phyloP scores from a whole-genome alignment of 2,888 invertebrate genomes.

The Erebia epiphron region DNA sequence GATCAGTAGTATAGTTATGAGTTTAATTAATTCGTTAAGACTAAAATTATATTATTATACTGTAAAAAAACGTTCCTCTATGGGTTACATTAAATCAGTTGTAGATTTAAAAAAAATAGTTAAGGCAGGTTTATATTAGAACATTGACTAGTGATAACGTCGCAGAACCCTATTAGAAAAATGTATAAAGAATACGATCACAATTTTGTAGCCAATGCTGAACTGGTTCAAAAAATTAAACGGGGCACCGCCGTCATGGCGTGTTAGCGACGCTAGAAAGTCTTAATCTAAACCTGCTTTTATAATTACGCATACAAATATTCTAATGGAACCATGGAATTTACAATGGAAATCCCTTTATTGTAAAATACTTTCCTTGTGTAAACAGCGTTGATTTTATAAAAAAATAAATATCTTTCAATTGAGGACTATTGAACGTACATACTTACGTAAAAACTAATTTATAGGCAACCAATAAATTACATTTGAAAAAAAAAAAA shows the following conservation, averaged over 20 bases:
- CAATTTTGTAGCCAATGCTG: not conserved
- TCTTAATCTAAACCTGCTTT: not conserved
- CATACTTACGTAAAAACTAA: constrained; percentile 10
- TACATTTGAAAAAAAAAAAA: constrained; percentile 4
- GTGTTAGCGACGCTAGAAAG: not conserved
- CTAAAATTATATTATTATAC: constrained; percentile 45
- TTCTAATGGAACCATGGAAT: not conserved
- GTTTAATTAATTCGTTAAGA: constrained; percentile 46
- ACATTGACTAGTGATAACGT: not conserved
- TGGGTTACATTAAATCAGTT: constrained; percentile 39
- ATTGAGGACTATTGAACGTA: not conserved
- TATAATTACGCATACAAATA: constrained; percentile 32
- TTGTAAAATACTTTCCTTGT: constrained; percentile 18
- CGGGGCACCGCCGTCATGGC: not conserved
- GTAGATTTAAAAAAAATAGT: constrained; percentile 36
- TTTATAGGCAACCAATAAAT: constrained; percentile 9
- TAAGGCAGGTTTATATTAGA: not conserved
- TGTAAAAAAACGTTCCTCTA: constrained; percentile 54
- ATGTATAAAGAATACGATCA: not conserved
- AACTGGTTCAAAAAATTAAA: not conserved
- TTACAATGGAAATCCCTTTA: constrained; percentile 26
- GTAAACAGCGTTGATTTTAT: constrained; percentile 21
- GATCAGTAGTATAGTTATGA: constrained; percentile 46
- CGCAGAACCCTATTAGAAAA: not conserved
- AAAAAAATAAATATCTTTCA: constrained; percentile 11